Percentiles rank a stretch among this genome's conserved stretches.
Conservation (phyloP, 1,140 invertebrate species). For the Apis dorsata region DNA sequence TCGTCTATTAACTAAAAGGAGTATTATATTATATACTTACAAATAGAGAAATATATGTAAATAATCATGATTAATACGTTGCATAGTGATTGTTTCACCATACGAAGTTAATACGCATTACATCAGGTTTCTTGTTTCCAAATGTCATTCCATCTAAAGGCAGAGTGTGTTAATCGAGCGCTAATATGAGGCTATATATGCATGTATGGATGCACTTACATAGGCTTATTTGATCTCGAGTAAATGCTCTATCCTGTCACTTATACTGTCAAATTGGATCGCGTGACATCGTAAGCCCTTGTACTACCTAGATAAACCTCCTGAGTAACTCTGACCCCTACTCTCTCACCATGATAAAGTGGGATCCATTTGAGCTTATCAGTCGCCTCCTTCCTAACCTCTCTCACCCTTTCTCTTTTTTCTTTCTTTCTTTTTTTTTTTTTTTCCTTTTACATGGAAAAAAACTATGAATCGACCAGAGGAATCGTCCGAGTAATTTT, state of each 20-base stretch:
- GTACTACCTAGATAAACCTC: slow-evolving; percentile 57
- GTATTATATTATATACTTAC: too few relatives aligned
- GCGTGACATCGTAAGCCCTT: slow-evolving; percentile 45
- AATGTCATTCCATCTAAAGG: slow-evolving; percentile 20
- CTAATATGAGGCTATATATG: slow-evolving; percentile 33
- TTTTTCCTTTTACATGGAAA: neutral
- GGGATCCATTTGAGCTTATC: slow-evolving; percentile 62
- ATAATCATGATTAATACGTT: too few relatives aligned
- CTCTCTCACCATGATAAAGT: slow-evolving; percentile 51
- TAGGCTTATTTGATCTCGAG: slow-evolving; percentile 48
- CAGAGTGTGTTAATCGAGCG: slow-evolving; percentile 34
- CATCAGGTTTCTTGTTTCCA: slow-evolving; percentile 14
- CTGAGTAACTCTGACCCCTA: slow-evolving; percentile 16
- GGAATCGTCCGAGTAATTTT: slow-evolving; percentile 49
- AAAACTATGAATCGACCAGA: neutral
- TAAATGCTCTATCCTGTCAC: slow-evolving; percentile 51
- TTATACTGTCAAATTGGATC: slow-evolving; percentile 57
- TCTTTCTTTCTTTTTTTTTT: neutral
- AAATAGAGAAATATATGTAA: too few relatives aligned
- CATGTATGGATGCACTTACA: slow-evolving; percentile 27
- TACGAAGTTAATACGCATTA: neutral
- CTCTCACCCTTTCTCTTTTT: too few relatives aligned
- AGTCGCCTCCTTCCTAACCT: slow-evolving; percentile 9
- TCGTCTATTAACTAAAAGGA: too few relatives aligned
- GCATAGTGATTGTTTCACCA: too few relatives aligned